phyloP scores from a whole-genome alignment of 2,797 vertebrate genomes.

The Margarornis squamiger region DNA sequence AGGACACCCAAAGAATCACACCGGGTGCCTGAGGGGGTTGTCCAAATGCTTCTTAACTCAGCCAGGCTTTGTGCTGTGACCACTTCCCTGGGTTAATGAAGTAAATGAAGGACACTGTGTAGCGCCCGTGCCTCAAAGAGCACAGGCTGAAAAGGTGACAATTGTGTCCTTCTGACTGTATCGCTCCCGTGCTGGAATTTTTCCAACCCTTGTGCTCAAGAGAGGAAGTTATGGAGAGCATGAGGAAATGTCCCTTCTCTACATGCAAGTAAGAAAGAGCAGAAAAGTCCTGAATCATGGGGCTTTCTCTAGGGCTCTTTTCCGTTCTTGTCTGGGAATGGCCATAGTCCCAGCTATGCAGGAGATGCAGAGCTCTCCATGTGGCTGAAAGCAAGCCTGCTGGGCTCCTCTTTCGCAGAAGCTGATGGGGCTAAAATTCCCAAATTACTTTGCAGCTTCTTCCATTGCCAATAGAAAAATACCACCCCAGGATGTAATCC shows the following conservation, averaged over 20 bases:
- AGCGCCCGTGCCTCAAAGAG: not conserved
- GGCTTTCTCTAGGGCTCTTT: not conserved
- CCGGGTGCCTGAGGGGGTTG: not conserved
- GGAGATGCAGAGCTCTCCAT: not conserved
- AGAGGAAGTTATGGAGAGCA: not conserved
- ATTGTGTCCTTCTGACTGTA: fast-evolving
- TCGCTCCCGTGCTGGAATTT: not conserved
- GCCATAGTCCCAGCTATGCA: not conserved
- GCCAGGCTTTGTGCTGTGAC: not conserved
- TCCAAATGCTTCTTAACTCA: not conserved
- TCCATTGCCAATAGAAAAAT: not conserved
- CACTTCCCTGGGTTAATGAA: not conserved
- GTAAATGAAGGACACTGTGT: not conserved
- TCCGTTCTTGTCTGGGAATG: not conserved
- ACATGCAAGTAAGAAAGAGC: not conserved
- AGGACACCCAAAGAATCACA: not conserved
- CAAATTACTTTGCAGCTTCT: not conserved
- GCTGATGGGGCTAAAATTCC: not conserved
- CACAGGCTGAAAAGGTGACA: not conserved
- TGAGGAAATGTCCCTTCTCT: not conserved
- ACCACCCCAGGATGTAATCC: not conserved
- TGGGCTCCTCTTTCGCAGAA: not conserved
- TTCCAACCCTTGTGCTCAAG: not conserved
- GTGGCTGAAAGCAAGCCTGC: not conserved
- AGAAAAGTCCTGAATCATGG: not conserved